Conservation (phyloP, 2,888 invertebrate genomes). For the Glaucopsyche alexis region DNA sequence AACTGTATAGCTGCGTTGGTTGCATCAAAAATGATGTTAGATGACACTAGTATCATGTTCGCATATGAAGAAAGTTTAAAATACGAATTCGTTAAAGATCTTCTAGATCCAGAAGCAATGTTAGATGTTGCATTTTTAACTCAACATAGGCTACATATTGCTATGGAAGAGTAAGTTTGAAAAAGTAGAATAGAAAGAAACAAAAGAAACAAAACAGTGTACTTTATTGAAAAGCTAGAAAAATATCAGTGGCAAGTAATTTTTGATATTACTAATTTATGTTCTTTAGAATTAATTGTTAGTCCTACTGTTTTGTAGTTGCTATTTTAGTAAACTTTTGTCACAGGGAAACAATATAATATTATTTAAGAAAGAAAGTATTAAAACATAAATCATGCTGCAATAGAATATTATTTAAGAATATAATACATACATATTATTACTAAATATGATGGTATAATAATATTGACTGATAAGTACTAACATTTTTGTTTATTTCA, state of each 20-base stretch:
- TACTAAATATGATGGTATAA: too few relatives aligned
- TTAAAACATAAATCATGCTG: background rate
- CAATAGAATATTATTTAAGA: background rate
- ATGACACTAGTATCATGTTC: constrained; percentile 94
- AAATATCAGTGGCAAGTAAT: background rate
- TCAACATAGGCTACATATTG: constrained; percentile 83
- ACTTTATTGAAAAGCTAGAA: background rate
- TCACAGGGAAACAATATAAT: background rate
- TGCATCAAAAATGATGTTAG: constrained; percentile 92
- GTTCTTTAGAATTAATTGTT: background rate
- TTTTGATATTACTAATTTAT: background rate
- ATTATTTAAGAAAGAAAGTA: background rate
- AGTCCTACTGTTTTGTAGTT: background rate
- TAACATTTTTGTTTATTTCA: too few relatives aligned
- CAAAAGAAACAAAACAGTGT: background rate
- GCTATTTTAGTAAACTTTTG: background rate
- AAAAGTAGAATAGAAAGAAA: background rate
- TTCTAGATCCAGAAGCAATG: constrained; percentile 91
- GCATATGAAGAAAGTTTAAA: constrained; percentile 94
- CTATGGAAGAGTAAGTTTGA: constrained; percentile 57
- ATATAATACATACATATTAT: too few relatives aligned
- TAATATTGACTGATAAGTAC: too few relatives aligned
- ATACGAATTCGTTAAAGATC: constrained; percentile 86
- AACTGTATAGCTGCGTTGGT: constrained; percentile 94
- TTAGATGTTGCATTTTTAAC: constrained; percentile 90